Evolutionary conservation across 2,888 invertebrate species (phyloP).

Genomic region (Rhogogaster chlorosoma): DNA sequence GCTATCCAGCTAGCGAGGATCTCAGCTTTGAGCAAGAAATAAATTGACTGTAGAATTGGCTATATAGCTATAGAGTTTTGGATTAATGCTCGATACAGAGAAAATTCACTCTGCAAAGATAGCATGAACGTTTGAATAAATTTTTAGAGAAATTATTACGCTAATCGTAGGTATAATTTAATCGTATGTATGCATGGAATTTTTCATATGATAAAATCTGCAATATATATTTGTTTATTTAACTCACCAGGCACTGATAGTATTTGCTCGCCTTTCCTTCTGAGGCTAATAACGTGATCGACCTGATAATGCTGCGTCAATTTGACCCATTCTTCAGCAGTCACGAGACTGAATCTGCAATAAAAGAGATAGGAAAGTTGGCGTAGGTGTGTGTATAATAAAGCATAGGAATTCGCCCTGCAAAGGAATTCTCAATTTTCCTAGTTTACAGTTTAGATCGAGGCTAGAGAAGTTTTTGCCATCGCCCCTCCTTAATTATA

Average conservation of each 20-base stretch:
- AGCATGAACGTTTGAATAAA: background rate
- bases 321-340: constrained; percentile 72
- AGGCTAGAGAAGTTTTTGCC: constrained; percentile 68
- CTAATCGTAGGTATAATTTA: background rate
- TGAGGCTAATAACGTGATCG: constrained; percentile 68
- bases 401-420: constrained; percentile 32
- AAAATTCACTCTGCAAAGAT: background rate
- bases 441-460: constrained; percentile 48
- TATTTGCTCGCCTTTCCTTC: constrained; percentile 59
- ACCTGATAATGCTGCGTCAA: constrained; percentile 69
- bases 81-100: background rate
- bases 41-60: background rate
- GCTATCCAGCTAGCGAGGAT: background rate
- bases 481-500: constrained; percentile 75
- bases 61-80: background rate
- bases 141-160: background rate
- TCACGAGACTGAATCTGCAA: constrained; percentile 69
- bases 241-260: constrained; percentile 67
- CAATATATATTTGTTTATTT: background rate
- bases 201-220: background rate
- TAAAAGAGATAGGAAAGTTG: background rate
- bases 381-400: background rate
- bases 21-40: background rate
- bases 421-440: constrained; percentile 44
- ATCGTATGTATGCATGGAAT: background rate